Percentiles rank a stretch among this genome's conserved stretches.
Evolutionary conservation across 2,888 invertebrate genomes (phyloP).

Genomic region (Drosophila meridionalis): DNA sequence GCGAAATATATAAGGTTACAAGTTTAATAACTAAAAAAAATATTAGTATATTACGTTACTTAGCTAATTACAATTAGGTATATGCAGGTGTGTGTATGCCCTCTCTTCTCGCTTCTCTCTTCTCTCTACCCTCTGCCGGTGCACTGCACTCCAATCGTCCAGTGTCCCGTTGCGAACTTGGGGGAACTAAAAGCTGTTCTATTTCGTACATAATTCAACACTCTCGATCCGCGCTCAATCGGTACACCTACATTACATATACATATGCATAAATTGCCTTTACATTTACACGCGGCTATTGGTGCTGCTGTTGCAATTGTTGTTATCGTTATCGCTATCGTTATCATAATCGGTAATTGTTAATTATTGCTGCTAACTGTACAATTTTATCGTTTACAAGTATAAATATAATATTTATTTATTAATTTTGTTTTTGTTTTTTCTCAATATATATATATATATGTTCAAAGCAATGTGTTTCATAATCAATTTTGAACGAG

Average conservation of each 20-base stretch:
- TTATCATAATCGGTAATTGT: constrained; percentile 17
- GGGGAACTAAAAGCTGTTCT: neutral
- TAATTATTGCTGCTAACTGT: constrained; percentile 49
- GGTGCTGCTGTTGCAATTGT: constrained; percentile 5
- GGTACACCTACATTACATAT: constrained; percentile 45
- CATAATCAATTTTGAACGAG: neutral
- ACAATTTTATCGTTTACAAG: constrained; percentile 34
- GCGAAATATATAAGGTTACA: constrained; percentile 60
- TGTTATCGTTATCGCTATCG: constrained; percentile 5
- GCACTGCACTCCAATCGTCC: neutral
- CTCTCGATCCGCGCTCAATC: constrained; percentile 15
- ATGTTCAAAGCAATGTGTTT: constrained; percentile 14
- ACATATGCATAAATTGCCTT: constrained; percentile 53
- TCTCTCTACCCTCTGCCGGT: neutral
- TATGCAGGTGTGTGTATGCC: constrained; percentile 7
- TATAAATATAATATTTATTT: constrained; percentile 12
- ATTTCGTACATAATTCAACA: neutral
- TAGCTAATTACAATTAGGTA: constrained; percentile 60
- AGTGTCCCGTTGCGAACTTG: neutral
- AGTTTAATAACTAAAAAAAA: constrained; percentile 48
- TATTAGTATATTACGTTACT: constrained; percentile 45
- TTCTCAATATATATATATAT: neutral
- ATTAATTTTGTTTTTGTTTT: neutral
- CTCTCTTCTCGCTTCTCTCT: neutral
- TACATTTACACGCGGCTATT: constrained; percentile 33